A percentile compares a stretch with the other conserved stretches of the same genome.
Evolutionary conservation across 2,113 vertebrate genomes (phyloP).

Genomic region (Empidonax traillii): DNA sequence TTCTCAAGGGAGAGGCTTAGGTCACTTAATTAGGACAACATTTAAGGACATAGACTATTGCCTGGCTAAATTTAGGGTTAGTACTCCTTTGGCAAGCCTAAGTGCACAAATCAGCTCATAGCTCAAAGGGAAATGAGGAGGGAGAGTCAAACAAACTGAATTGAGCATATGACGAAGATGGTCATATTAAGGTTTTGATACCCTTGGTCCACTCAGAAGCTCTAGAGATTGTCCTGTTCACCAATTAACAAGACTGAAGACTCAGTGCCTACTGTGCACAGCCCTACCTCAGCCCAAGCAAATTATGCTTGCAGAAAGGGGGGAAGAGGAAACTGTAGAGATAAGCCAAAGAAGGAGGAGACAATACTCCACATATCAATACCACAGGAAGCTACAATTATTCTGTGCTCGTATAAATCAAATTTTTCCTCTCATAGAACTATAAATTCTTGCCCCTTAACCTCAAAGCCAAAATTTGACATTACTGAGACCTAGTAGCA

Average conservation of each 20-base stretch:
- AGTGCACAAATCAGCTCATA: not conserved
- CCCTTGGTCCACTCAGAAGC: not conserved
- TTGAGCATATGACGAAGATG: not conserved
- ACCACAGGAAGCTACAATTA: not conserved
- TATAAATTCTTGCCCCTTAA: not conserved
- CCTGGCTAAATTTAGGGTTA: not conserved
- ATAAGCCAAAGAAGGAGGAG: not conserved
- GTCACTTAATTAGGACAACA: not conserved
- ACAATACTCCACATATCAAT: not conserved
- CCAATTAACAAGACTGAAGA: not conserved
- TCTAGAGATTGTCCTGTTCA: not conserved
- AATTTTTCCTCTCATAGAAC: not conserved
- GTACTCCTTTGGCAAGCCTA: not conserved
- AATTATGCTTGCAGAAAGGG: not conserved
- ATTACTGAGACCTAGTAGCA: not conserved
- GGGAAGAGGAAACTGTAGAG: not conserved
- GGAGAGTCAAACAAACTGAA: not conserved
- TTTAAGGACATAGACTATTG: not conserved
- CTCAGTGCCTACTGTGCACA: not conserved
- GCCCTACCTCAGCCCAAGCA: not conserved
- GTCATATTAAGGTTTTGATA: not conserved
- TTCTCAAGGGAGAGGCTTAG: not conserved
- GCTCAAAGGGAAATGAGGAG: not conserved
- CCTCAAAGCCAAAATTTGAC: not conserved
- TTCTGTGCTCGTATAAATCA: not conserved